phyloP scores from a whole-genome alignment of 1,140 invertebrate species.

The Arion vulgaris region DNA sequence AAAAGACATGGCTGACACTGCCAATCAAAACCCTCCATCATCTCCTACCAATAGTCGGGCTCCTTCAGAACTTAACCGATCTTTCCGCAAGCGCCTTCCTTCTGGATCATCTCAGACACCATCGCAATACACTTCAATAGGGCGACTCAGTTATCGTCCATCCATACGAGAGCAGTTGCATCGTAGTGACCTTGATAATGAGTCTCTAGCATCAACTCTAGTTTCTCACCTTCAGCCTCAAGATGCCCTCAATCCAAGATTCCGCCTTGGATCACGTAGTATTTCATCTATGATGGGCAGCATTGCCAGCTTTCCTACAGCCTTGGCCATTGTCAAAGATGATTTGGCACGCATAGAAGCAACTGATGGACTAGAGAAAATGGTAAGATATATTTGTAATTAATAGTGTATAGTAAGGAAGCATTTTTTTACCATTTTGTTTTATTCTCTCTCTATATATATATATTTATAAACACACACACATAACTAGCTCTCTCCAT shows the following conservation, averaged over 20 bases:
- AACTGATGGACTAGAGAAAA: not conserved
- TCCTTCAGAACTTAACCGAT: not conserved
- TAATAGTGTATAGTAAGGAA: too few species aligned
- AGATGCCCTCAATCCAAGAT: slow-evolving; percentile 30
- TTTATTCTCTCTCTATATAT: too few species aligned
- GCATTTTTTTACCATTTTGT: too few species aligned
- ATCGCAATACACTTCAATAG: slow-evolving; percentile 31
- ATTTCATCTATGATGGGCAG: slow-evolving; percentile 34
- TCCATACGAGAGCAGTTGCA: slow-evolving; percentile 23
- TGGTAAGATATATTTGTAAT: not conserved
- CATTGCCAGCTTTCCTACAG: slow-evolving; percentile 33
- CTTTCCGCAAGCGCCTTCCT: slow-evolving; percentile 20
- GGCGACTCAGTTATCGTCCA: not conserved
- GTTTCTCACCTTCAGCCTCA: slow-evolving; percentile 27
- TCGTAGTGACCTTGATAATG: slow-evolving; percentile 30
- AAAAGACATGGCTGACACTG: not conserved
- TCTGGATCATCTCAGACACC: slow-evolving; percentile 22
- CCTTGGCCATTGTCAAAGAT: slow-evolving; percentile 38
- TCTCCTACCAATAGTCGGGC: slow-evolving; percentile 19
- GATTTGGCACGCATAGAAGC: slow-evolving; percentile 26
- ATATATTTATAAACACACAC: too few species aligned
- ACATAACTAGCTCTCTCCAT: too few species aligned
- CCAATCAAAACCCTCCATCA: not conserved
- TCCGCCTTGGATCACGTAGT: slow-evolving; percentile 28
- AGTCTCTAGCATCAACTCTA: slow-evolving; percentile 35